Evolutionary conservation across 1,140 invertebrate genomes (phyloP).

Genomic region (Matsumurasca onukii): DNA sequence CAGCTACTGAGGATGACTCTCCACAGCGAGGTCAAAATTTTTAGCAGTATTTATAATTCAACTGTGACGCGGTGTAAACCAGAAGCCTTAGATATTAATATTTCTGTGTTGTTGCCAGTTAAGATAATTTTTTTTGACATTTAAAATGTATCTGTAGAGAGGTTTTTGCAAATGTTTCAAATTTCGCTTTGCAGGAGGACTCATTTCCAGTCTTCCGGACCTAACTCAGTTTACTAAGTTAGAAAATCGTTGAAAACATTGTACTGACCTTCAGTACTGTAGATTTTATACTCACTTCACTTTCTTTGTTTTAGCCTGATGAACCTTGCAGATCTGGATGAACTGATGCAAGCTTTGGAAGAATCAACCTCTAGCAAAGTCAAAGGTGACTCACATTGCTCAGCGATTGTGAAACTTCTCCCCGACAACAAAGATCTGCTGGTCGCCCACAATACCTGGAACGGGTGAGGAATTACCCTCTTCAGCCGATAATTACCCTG

Average conservation of each 20-base stretch:
- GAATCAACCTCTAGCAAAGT: constrained; percentile 29
- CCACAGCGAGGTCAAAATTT: too few relatives aligned
- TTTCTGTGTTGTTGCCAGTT: neutral
- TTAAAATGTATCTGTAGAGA: neutral
- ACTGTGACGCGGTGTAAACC: too few relatives aligned
- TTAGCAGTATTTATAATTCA: too few relatives aligned
- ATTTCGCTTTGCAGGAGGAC: neutral
- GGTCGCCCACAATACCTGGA: constrained; percentile 66
- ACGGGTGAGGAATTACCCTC: constrained; percentile 40
- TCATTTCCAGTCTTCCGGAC: neutral
- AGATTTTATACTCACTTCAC: neutral
- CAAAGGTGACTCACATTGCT: constrained; percentile 51
- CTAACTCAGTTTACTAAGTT: neutral
- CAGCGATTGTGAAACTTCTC: constrained; percentile 63
- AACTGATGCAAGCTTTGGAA: constrained; percentile 50
- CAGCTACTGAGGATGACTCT: too few relatives aligned
- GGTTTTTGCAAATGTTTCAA: neutral
- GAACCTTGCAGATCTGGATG: constrained; percentile 61
- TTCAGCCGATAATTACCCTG: too few relatives aligned
- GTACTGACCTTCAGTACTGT: neutral
- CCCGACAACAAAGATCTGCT: constrained; percentile 58
- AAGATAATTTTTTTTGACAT: neutral
- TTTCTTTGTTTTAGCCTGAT: constrained; percentile 41
- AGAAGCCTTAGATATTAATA: too few relatives aligned
- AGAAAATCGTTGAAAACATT: neutral